A percentile compares a stretch with the other conserved stretches of the same genome.
phyloP scores from a whole-genome alignment of 2,113 vertebrate genomes.

The Hepsetus odoe region DNA sequence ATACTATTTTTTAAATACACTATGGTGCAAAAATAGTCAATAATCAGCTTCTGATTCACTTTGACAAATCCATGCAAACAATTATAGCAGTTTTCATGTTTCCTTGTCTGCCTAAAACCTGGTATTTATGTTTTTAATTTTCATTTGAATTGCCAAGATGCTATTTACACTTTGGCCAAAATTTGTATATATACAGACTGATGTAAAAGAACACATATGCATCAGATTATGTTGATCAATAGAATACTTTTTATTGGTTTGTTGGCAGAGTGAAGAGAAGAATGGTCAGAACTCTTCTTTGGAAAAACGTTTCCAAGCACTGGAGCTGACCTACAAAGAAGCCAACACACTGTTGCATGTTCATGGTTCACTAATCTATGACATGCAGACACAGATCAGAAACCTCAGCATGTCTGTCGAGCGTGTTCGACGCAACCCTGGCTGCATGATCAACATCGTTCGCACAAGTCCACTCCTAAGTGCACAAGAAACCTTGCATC shows the following conservation, averaged over 20 bases:
- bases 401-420: conserved; percentile 79
- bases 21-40: too few species aligned
- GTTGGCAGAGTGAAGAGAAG: conserved; percentile 74
- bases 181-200: too few species aligned
- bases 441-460: conserved; percentile 72
- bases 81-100: too few species aligned
- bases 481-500: conserved; percentile 69
- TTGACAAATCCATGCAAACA: too few species aligned
- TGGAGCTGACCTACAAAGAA: conserved; percentile 78
- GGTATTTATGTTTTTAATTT: too few species aligned
- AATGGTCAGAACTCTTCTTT: conserved; percentile 68
- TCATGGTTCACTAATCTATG: conserved; percentile 81
- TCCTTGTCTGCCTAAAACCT: too few species aligned
- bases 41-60: too few species aligned
- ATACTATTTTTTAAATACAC: too few species aligned
- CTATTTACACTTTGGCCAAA: too few species aligned
- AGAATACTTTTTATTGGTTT: too few species aligned
- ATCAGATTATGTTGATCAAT: background rate
- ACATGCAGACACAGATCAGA: conserved; percentile 81
- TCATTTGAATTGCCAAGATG: too few species aligned
- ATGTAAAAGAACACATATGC: background rate
- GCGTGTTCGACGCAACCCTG: conserved; percentile 69
- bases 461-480: conserved; percentile 68
- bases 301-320: conserved; percentile 74
- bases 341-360: conserved; percentile 78